These are phyloP conservation scores for Oreochromis tanganicae DNA, from an alignment of 2,113 vertebrate genomes.

Conservation along the genomic window DNA sequence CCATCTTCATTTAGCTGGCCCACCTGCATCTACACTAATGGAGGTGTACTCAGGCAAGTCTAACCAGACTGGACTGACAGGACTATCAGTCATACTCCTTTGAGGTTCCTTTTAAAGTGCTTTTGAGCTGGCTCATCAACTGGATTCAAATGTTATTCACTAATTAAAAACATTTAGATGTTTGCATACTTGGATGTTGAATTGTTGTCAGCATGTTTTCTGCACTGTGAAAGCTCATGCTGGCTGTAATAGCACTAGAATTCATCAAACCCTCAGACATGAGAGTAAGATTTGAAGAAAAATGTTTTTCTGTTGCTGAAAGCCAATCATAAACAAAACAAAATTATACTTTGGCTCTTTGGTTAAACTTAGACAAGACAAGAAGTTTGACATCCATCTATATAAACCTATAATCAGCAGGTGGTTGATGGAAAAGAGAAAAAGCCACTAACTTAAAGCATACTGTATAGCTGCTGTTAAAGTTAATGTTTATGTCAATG, in stretches of 20 bases:
- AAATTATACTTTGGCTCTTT: neutral
- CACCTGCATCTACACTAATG: neutral
- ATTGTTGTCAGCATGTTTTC: neutral
- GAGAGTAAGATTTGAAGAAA: neutral
- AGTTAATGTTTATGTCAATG: neutral
- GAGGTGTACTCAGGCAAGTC: neutral
- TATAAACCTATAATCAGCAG: neutral
- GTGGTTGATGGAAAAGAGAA: neutral
- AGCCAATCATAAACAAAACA: neutral
- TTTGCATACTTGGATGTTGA: neutral
- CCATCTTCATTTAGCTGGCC: slow-evolving; percentile 4
- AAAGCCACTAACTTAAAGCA: neutral
- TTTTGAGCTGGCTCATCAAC: neutral
- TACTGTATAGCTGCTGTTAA: neutral
- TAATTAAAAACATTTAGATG: neutral
- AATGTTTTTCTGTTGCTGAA: neutral
- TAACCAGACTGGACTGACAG: neutral
- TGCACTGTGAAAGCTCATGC: neutral
- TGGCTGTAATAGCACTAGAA: neutral
- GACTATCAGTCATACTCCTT: neutral
- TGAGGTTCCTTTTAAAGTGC: neutral
- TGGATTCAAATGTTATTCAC: neutral
- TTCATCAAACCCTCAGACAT: neutral
- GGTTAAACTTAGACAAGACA: neutral
- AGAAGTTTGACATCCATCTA: neutral